Base-by-base conservation (phyloP, 2,113 vertebrate genomes). In the Centropus unirufus region DNA sequence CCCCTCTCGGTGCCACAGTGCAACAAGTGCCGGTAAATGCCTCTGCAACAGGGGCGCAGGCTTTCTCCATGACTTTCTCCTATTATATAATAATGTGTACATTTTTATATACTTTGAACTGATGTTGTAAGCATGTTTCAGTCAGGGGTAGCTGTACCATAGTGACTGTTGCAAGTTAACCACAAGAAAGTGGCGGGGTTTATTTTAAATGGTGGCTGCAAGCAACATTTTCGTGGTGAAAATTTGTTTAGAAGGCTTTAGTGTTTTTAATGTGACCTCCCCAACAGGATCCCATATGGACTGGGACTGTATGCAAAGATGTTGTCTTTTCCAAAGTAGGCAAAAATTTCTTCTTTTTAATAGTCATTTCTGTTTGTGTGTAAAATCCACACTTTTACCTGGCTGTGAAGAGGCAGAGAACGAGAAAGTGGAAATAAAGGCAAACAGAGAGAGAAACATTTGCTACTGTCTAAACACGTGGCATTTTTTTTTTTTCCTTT, bases 1-100 rank as follows among this genome's bases (percentile, higher is more conserved):
- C 44, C 23, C 44, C 20, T 74, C 84, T 61, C 44, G 44, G 0
- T 16, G 63, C 58, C 54, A 4, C 81, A 11, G 34, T 12, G 84
- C 87, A 93, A 83, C 4, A 4, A 47, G 36, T 86, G 79, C 82
- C 66, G 69, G 94, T 81, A 96, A 95, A 83, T 27, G 73, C 30
- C 64, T 88, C 68, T 78, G 92, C 88, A 96, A 96, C 9, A 64
- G 15, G 21, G 13, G 57, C 51, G 63, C 61, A 3, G 47, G 19
- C 61, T 95, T 92, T 51, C 88, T 75, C 29, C 39, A 9, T 12
- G 46, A 39, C 52, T 87, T 34, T 14, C 40, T 59, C 20, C 55
- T 32, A n/a, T 24, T 42, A 49, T 23, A 22, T 23, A 49, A 11
- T 16, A 61, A 52, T 16, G 2, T n/a, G 19, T 80, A 39, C 9